A percentile compares a stretch with the other conserved stretches of the same genome.
These are phyloP conservation scores for Eidolon dupreanum DNA, from an alignment of 2,797 vertebrate genomes.

Conservation along the genomic window DNA sequence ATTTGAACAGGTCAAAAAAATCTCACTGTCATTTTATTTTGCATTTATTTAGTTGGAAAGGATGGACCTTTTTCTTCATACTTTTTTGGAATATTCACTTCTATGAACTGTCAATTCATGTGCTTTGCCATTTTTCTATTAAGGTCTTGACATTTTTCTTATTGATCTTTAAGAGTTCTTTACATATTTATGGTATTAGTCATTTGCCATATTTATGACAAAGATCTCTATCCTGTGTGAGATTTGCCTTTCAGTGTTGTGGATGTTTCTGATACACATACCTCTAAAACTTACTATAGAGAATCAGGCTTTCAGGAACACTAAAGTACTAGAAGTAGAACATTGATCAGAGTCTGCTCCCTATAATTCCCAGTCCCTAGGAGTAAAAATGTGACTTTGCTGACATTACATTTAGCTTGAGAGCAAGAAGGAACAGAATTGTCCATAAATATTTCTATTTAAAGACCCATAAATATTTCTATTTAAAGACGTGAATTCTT, in stretches of 20 bases:
- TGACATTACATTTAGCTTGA: slow-evolving; percentile 23
- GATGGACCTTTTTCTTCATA: background rate
- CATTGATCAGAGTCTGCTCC: background rate
- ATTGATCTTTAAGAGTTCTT: background rate
- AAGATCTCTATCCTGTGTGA: background rate
- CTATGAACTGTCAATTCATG: background rate
- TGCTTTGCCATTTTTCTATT: background rate
- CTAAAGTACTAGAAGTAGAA: background rate
- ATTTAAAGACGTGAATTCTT: background rate
- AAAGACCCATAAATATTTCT: background rate
- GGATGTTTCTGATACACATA: background rate
- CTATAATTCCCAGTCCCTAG: background rate
- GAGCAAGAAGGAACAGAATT: background rate
- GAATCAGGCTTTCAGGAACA: background rate
- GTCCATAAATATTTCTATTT: background rate
- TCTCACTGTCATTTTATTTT: slow-evolving; percentile 23
- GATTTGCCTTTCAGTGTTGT: background rate
- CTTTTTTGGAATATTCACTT: background rate
- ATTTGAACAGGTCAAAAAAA: background rate
- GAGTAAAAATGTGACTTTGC: background rate
- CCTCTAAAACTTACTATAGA: background rate
- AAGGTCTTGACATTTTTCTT: background rate
- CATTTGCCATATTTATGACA: background rate
- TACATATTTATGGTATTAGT: background rate
- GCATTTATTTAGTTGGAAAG: slow-evolving; percentile 9